Evolutionary conservation across 2,888 invertebrate species (phyloP).

Genomic region (Athalia circularis): DNA sequence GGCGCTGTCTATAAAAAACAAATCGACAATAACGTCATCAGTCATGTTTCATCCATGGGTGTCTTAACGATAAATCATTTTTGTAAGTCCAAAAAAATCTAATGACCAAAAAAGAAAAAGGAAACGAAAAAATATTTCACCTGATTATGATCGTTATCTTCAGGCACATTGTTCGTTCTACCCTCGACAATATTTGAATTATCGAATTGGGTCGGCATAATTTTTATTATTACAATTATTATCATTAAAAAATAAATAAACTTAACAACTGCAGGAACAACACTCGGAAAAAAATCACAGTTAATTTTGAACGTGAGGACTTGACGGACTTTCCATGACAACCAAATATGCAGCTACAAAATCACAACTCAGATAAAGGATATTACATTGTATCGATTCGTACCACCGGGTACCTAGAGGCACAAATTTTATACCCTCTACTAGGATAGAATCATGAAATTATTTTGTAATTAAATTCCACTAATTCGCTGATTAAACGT

Average conservation of each 20-base stretch:
- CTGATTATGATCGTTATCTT: neutral
- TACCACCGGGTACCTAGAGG: no score
- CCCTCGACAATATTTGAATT: neutral
- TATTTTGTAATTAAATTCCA: no score
- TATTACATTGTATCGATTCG: no score
- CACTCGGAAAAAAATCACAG: neutral
- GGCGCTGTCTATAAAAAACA: slow-evolving; percentile 61
- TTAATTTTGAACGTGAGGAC: neutral
- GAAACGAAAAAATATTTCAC: neutral
- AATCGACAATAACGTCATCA: neutral
- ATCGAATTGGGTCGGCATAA: neutral
- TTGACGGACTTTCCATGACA: no score
- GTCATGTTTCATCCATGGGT: neutral
- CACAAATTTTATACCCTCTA: no score
- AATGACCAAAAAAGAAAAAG: neutral
- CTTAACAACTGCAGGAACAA: neutral
- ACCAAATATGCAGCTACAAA: no score
- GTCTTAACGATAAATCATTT: neutral
- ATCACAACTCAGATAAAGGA: no score
- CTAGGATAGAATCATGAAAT: no score
- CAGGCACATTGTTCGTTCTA: no score
- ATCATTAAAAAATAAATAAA: neutral
- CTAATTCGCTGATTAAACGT: no score
- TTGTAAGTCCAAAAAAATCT: neutral
- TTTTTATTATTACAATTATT: neutral